Evolutionary conservation across 2,888 invertebrate species (phyloP), one percentile per base, ranked within the genome.

Genomic region (Cephus pulcher): DNA sequence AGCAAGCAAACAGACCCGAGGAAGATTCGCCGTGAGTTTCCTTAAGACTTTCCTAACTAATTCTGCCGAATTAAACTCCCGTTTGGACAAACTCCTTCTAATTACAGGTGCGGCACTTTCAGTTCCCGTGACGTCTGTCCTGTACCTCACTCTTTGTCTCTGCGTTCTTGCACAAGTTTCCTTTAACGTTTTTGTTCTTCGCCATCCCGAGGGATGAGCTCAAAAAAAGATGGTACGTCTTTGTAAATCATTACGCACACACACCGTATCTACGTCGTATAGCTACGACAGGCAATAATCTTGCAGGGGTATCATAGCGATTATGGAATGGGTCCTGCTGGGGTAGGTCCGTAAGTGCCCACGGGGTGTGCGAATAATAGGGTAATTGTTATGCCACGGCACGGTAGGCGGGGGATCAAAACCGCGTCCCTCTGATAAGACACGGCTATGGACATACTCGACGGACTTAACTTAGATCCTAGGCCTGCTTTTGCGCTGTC

Each of bases 331-430:
- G 71, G 71, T 11, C 23, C 23, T 33, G 77, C 34, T 69, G 75
- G 76, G 77, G 77, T 80, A 82, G 83, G 82, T 82, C 81, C 77
- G 76, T 77, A 82, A 81, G 82, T 81, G 81, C 78, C 40, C 70
- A 75, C 78, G 68, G 80, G 79, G 77, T 80, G 75, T 78, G 79
- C 79, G 80, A 83, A 84, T 91, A 91, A 91, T 91, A 88, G 87
- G 91, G 90, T 90, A 91, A 91, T 91, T 91, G 90, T 91, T 91
- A 91, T 91, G 91, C 91, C 83, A 82, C 81, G 86, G 87, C 91
- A 91, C 91, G 91, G 86, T 87, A 89, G 87, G 86, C 85, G 80
- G 86, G 88, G 89, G 90, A 90, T 91, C 90, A 88, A 88, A 89
- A 88, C 86, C 86, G 88, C 87, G 88, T 89, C 89, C 88, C 88